Conservation (phyloP, 1,140 invertebrate species). For the Cherax destructor region DNA sequence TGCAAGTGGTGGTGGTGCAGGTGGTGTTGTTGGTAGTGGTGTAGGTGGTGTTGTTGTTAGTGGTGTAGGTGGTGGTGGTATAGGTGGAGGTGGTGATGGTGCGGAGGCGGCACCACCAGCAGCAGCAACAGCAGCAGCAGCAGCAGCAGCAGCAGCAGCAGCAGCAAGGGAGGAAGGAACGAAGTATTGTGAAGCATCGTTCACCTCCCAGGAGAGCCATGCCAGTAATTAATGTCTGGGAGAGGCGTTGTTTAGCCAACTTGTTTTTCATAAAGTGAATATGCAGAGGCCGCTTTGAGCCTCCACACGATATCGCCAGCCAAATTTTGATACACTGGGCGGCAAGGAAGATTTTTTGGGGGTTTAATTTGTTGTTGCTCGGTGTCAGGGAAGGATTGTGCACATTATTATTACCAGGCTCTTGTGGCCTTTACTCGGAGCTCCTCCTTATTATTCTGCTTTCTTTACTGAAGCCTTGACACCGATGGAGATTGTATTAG, state of each 20-base stretch:
- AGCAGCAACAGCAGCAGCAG: neutral
- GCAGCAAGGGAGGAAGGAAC: neutral
- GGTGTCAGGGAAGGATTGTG: slow-evolving; percentile 4
- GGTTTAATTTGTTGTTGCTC: neutral
- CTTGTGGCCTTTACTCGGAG: neutral
- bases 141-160: neutral
- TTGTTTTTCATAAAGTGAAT: slow-evolving; percentile 58
- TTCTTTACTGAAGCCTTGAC: no score
- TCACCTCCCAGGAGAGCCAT: slow-evolving; percentile 25
- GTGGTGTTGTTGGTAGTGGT: no score
- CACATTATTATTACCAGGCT: neutral
- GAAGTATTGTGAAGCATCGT: slow-evolving; percentile 12
- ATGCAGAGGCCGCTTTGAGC: slow-evolving; percentile 31
- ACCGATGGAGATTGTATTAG: no score
- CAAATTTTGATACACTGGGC: slow-evolving; percentile 15
- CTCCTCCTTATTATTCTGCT: neutral
- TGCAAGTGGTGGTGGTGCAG: no score
- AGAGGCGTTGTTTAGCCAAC: slow-evolving; percentile 53
- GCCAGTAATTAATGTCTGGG: slow-evolving; percentile 46
- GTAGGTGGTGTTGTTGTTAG: no score
- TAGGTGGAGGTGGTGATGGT: neutral
- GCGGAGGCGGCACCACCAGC: neutral
- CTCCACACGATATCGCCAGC: slow-evolving; percentile 17
- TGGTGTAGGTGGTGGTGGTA: no score
- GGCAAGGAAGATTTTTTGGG: neutral